Evolutionary conservation across 2,797 vertebrate species (phyloP).

Genomic region (Rhinogobio ventralis): DNA sequence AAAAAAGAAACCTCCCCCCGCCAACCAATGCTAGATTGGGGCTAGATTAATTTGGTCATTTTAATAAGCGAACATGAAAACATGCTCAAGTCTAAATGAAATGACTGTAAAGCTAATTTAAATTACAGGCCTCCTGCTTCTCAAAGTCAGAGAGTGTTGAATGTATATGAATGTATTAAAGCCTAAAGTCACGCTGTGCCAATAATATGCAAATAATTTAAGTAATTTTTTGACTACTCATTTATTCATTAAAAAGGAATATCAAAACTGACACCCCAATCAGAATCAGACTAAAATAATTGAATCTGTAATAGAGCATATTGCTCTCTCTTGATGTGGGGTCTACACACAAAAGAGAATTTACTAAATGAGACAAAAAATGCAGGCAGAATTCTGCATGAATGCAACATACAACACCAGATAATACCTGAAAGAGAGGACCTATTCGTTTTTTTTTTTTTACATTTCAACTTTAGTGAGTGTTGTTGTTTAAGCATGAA

Average conservation of each 20-base stretch:
- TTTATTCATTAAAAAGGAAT: background rate
- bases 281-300: background rate
- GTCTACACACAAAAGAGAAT: background rate
- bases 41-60: slow-evolving; percentile 11
- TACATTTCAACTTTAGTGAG: no score
- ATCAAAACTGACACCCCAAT: background rate
- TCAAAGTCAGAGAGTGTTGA: slow-evolving; percentile 9
- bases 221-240: background rate
- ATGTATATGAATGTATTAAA: slow-evolving; percentile 11
- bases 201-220: background rate
- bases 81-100: slow-evolving; percentile 6
- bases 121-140: slow-evolving; percentile 18
- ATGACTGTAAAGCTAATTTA: slow-evolving; percentile 9
- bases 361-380: background rate
- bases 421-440: background rate
- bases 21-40: background rate
- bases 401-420: background rate
- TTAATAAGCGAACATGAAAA: slow-evolving; percentile 15
- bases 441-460: no score
- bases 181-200: background rate
- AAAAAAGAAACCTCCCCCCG: background rate
- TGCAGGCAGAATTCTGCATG: background rate
- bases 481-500: no score
- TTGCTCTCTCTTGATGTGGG: background rate
- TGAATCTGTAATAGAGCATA: background rate